phyloP scores from a whole-genome alignment of 92 coral and sea anemone species.

The Palythoa heliodiscus region DNA sequence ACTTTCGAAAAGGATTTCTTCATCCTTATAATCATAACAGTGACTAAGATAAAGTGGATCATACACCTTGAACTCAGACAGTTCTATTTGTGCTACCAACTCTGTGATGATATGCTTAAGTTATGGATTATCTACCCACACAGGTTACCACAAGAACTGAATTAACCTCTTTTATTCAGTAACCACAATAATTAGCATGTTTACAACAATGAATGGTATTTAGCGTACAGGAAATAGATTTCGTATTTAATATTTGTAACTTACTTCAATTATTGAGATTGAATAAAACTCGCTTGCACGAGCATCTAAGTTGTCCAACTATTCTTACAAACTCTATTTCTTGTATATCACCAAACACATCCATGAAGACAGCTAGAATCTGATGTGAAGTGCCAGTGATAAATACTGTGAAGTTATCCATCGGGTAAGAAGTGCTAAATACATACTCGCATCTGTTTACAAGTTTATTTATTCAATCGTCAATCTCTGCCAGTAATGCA shows the following conservation, averaged over 20 bases:
- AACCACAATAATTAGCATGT: too few species aligned
- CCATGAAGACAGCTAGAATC: constrained; percentile 46
- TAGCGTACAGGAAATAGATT: too few species aligned
- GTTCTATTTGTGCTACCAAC: constrained; percentile 19
- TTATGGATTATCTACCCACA: too few species aligned
- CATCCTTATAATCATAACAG: constrained; percentile 38
- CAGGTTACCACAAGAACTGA: too few species aligned
- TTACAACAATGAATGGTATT: too few species aligned
- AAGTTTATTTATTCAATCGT: constrained; percentile 46
- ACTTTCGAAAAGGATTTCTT: constrained; percentile 6
- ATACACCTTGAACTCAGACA: constrained; percentile 34
- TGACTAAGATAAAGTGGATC: constrained; percentile 44
- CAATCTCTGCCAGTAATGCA: constrained; percentile 26
- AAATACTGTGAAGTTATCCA: constrained; percentile 61
- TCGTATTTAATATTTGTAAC: too few species aligned
- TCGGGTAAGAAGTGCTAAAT: constrained; percentile 45
- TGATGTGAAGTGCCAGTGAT: constrained; percentile 51
- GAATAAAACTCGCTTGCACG: too few species aligned
- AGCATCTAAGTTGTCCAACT: too few species aligned
- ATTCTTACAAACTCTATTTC: constrained; percentile 44
- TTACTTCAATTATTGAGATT: too few species aligned
- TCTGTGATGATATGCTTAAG: too few species aligned
- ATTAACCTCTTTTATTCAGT: too few species aligned
- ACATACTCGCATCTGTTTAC: constrained; percentile 46
- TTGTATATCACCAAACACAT: constrained; percentile 49